Evolutionary conservation across 2,888 invertebrate genomes (phyloP), one percentile per base, ranked within the genome.

Genomic region (Prosapia bicincta): DNA sequence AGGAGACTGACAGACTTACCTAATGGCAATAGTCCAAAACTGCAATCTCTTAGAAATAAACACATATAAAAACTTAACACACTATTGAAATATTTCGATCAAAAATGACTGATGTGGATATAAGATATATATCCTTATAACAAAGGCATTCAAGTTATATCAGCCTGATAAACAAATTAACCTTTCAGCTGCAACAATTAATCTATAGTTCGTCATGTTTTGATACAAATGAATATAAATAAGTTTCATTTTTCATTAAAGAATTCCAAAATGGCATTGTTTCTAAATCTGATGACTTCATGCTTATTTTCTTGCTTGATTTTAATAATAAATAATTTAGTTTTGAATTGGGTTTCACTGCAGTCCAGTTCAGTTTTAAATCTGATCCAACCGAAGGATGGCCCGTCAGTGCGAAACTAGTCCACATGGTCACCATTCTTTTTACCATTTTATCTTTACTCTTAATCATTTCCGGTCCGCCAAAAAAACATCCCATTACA

Each of bases 331-430:
- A 54, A 54, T 54, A 54, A 54, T 54, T 54, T 2, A 54, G 20
- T n/a, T 9, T 54, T 20, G 54, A 54, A 3, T 10, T 54, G 5
- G 54, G 54, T 10, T 54, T 20, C 1, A 54, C 54, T 9, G 54
- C n/a, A 54, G 54, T 54, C 54, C 54, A 54, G 20, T 54, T 54
- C n/a, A 54, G 20, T 20, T 54, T 54, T 20, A 54, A 54, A 20
- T 54, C 54, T n/a, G 54, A 54, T 20, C 54, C 73, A 68, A 54
- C 13, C 2, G n/a, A 65, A 69, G 80, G 81, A 85, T 85, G 91
- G 91, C 90, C 89, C 13, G 88, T 87, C 28, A 85, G 85, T 15
- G 89, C 88, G 80, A 87, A 91, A 68, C 86, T 86, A 80, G 86
- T 85, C 81, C 89, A 83, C 83, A 90, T 85, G 76, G 89, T 86